Conservation (phyloP, 2,113 vertebrate species). For the Gymnocephalus cernua region DNA sequence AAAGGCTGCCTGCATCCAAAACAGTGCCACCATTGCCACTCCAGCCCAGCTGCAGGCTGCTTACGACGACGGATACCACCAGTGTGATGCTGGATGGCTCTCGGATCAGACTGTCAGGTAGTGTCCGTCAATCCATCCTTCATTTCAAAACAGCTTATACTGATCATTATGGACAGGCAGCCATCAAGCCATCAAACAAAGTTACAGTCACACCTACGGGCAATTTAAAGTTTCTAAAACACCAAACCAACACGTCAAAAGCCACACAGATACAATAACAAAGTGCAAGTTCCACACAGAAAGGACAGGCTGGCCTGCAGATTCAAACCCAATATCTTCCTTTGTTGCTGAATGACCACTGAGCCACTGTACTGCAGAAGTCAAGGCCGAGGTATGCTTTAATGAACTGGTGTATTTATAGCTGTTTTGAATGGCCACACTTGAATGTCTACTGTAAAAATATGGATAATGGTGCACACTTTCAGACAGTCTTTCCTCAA, state of each 20-base stretch:
- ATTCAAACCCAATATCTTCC: not conserved
- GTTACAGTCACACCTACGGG: not conserved
- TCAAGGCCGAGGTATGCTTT: no score
- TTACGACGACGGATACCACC: constrained; percentile 95
- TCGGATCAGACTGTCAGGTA: constrained; percentile 98
- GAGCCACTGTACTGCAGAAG: no score
- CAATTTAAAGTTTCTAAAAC: not conserved
- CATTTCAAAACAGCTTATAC: not conserved
- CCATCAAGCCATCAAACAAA: not conserved
- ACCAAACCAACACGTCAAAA: not conserved
- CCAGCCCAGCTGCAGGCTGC: constrained; percentile 96
- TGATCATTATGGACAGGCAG: not conserved
- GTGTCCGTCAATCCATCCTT: not conserved
- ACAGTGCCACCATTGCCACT: constrained; percentile 92
- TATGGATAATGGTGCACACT: not conserved
- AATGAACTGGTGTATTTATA: not conserved
- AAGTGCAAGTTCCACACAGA: no score
- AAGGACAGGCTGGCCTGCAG: no score
- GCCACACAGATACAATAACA: no score
- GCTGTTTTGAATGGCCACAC: not conserved
- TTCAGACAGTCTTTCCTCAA: not conserved
- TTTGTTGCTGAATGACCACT: no score
- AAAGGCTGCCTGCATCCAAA: constrained; percentile 93
- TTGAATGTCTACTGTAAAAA: not conserved
- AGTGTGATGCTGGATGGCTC: constrained; percentile 98